Conservation (phyloP, 1,140 invertebrate species). For the Asbolus verrucosus region DNA sequence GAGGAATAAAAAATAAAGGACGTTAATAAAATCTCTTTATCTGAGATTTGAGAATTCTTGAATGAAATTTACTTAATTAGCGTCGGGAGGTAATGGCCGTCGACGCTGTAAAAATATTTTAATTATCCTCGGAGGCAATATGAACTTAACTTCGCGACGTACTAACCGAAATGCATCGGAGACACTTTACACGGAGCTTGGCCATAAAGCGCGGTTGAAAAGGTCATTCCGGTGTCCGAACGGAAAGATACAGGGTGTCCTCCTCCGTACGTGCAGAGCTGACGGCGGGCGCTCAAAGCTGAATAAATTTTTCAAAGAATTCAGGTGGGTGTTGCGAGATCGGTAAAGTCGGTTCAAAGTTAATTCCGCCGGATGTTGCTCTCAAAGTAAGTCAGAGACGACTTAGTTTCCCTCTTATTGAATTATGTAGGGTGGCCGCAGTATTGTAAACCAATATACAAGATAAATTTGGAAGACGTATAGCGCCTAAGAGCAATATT, state of each 20-base stretch:
- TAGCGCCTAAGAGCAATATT: conserved; percentile 43
- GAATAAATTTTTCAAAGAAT: no score
- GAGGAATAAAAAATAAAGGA: conserved; percentile 22
- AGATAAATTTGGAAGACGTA: conserved; percentile 48
- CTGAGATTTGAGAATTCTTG: conserved; percentile 32
- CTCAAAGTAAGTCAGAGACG: not conserved
- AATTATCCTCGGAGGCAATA: conserved; percentile 25
- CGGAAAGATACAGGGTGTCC: conserved; percentile 15
- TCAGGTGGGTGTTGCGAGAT: not conserved
- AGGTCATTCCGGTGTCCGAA: conserved; percentile 27
- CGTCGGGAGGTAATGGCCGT: conserved; percentile 26
- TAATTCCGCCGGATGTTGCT: conserved; percentile 2
- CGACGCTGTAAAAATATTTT: conserved; percentile 38
- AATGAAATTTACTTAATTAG: conserved; percentile 42
- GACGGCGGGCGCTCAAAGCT: no score
- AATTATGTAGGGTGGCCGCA: conserved; percentile 44
- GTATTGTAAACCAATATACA: conserved; percentile 46
- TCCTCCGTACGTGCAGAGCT: not conserved
- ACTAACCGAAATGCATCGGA: conserved; percentile 21
- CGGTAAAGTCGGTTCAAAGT: no score
- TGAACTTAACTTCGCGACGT: not conserved
- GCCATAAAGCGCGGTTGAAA: conserved; percentile 22
- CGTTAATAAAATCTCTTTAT: conserved; percentile 37
- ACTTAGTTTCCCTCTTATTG: conserved; percentile 40
- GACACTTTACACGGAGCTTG: conserved; percentile 14